Conservation (phyloP, 2,113 vertebrate genomes). For the Solea solea region DNA sequence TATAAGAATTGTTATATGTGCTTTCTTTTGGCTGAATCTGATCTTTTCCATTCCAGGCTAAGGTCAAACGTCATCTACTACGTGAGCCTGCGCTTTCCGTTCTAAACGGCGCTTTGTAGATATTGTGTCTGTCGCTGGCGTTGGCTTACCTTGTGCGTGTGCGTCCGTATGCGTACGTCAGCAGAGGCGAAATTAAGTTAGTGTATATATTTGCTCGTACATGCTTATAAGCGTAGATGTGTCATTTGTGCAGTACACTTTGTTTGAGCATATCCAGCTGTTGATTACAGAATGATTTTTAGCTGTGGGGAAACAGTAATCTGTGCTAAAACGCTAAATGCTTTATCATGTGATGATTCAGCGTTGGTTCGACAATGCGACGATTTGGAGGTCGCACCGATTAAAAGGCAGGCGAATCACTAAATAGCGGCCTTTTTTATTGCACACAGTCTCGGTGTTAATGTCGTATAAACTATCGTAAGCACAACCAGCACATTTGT, state of each 20-base stretch:
- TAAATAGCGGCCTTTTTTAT: constrained; percentile 22
- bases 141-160: constrained; percentile 8
- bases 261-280: constrained; percentile 54
- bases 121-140: constrained; percentile 21
- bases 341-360: constrained; percentile 49
- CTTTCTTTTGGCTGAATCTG: constrained; percentile 41
- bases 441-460: background rate
- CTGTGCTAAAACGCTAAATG: constrained; percentile 64
- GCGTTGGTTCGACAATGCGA: constrained; percentile 20
- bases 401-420: constrained; percentile 23
- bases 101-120: constrained; percentile 51
- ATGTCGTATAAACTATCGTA: constrained; percentile 8
- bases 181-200: constrained; percentile 43
- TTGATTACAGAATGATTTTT: constrained; percentile 35
- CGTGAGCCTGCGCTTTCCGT: constrained; percentile 52
- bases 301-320: constrained; percentile 39
- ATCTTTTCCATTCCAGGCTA: constrained; percentile 54
- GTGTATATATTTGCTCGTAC: constrained; percentile 72
- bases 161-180: constrained; percentile 37
- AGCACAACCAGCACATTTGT: constrained; percentile 14
- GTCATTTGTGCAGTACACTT: constrained; percentile 51
- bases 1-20: constrained; percentile 11
- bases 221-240: constrained; percentile 50
- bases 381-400: constrained; percentile 41
- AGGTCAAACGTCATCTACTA: constrained; percentile 39